Conservation (phyloP, 2,113 vertebrate genomes). For the Ptilonorhynchus violaceus region DNA sequence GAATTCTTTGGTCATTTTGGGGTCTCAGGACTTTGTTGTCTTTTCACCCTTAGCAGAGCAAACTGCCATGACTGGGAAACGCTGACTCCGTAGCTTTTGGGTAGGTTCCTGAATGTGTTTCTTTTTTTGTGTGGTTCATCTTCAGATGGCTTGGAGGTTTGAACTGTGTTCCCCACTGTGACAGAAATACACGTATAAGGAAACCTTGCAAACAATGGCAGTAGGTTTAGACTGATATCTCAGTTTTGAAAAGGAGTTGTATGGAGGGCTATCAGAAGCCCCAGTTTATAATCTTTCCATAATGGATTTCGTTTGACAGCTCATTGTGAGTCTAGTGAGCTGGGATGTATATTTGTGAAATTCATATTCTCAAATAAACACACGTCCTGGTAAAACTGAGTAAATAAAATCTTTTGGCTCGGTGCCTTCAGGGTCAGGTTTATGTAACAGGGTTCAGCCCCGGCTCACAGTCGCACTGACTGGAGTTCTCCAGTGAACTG, state of each 20-base stretch:
- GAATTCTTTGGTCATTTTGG: not conserved
- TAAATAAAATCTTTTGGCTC: not conserved
- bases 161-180: not conserved
- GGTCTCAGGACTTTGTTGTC: not conserved
- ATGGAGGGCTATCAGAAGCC: not conserved
- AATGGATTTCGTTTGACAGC: not conserved
- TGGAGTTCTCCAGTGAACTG: not conserved
- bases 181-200: not conserved
- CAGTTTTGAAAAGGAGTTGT: not conserved
- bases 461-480: fast-evolving
- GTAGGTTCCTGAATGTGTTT: not conserved
- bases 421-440: not conserved
- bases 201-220: not conserved
- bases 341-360: not conserved
- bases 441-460: not conserved
- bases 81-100: not conserved
- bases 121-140: not conserved
- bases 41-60: not conserved
- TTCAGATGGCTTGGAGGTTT: not conserved
- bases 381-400: not conserved
- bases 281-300: not conserved
- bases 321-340: not conserved
- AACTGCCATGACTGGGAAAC: not conserved
- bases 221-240: not conserved
- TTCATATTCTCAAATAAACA: not conserved